A percentile compares a stretch with the other conserved stretches of the same genome.
Conservation (phyloP, 2,113 vertebrate species). For the Gobio gobio region DNA sequence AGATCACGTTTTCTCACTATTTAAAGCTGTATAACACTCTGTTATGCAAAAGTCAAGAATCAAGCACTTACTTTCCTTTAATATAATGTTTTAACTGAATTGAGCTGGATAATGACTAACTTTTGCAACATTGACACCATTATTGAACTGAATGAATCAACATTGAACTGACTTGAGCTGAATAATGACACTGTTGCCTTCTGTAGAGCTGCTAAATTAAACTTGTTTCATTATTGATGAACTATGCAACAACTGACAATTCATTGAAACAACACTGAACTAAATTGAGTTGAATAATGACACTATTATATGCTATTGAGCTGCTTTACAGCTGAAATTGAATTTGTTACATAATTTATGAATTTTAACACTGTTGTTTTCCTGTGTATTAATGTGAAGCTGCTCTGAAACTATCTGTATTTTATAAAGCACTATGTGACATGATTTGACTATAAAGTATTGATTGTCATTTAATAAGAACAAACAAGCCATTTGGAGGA, state of each 20-base stretch:
- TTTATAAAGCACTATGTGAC: background rate
- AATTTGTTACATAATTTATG: background rate
- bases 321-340: background rate
- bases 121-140: background rate
- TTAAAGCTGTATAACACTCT: background rate
- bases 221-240: background rate
- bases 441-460: background rate
- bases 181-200: background rate
- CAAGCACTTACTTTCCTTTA: background rate
- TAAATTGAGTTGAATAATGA: background rate
- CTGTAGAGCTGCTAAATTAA: background rate
- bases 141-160: background rate
- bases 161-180: background rate
- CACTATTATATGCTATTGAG: background rate
- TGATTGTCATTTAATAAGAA: constrained; percentile 6
- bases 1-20: background rate
- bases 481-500: constrained; percentile 34
- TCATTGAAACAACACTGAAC: background rate
- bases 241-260: background rate
- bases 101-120: background rate
- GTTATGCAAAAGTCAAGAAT: background rate
- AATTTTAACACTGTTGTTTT: background rate
- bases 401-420: background rate
- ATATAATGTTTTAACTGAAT: background rate
- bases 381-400: background rate